phyloP scores from a whole-genome alignment of 2,888 invertebrate genomes.

The Melanophora roralis region DNA sequence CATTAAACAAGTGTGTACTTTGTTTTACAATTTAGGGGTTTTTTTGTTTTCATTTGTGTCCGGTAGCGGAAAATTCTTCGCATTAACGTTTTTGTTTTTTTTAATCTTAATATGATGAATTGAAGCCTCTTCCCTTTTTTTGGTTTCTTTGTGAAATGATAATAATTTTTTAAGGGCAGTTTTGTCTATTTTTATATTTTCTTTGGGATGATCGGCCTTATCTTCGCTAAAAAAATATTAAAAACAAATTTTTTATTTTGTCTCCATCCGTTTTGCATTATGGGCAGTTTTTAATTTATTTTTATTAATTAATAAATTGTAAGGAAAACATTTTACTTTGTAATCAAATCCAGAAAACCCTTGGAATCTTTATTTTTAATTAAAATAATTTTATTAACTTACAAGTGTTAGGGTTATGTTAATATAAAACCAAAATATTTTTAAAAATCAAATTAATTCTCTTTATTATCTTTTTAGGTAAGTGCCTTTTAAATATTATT shows the following conservation, averaged over 20 bases:
- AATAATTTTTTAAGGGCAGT: constrained; percentile 26
- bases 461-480: constrained; percentile 27
- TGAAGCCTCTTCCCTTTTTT: constrained; percentile 34
- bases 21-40: not conserved
- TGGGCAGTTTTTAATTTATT: constrained; percentile 63
- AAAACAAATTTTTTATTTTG: constrained; percentile 37
- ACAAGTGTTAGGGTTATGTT: not conserved
- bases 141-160: not conserved
- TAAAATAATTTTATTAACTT: constrained; percentile 33
- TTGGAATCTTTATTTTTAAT: constrained; percentile 37
- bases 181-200: constrained; percentile 33
- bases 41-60: constrained; percentile 32
- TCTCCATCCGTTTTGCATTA: constrained; percentile 62
- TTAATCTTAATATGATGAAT: constrained; percentile 51
- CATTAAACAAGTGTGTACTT: constrained; percentile 15
- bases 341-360: constrained; percentile 42
- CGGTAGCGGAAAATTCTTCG: constrained; percentile 58
- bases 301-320: constrained; percentile 64
- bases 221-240: constrained; percentile 9
- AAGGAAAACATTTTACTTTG: constrained; percentile 21
- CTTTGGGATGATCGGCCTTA: constrained; percentile 27
- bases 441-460: not conserved
- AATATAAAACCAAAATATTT: not conserved
- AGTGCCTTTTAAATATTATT: not conserved
- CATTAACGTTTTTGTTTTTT: constrained; percentile 12